Conservation (phyloP, 2,113 vertebrate genomes). For the Eurystomus gularis region DNA sequence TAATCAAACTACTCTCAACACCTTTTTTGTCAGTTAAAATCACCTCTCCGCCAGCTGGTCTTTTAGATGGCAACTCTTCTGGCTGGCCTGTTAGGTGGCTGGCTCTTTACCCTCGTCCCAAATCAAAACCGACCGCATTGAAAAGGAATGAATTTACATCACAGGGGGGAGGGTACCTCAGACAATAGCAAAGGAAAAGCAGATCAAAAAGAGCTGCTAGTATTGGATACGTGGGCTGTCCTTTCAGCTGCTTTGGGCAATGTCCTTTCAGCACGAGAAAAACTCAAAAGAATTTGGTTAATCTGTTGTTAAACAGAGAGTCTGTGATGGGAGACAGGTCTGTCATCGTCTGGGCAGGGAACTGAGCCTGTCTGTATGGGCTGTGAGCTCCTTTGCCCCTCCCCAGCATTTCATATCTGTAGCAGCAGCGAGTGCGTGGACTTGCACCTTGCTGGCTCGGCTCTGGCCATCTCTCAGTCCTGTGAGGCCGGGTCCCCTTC, state of each 20-base stretch:
- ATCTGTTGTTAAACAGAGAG: conserved; percentile 41
- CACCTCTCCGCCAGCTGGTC: background rate
- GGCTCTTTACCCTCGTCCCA: background rate
- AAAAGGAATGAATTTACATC: conserved; percentile 27
- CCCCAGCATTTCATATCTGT: background rate
- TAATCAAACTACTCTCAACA: background rate
- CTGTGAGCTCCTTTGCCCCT: background rate
- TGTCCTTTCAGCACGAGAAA: conserved; percentile 38
- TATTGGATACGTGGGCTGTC: background rate
- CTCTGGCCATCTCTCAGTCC: background rate
- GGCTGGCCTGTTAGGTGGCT: background rate
- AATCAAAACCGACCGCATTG: background rate
- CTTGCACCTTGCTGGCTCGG: background rate
- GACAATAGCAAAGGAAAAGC: background rate
- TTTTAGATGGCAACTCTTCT: background rate
- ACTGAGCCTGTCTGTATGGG: background rate
- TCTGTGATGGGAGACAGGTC: background rate
- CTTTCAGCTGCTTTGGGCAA: conserved; percentile 20
- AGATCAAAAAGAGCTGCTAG: conserved; percentile 20
- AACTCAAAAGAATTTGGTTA: conserved; percentile 39
- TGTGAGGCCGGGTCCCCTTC: background rate
- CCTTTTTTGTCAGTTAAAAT: background rate
- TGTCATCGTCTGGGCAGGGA: background rate
- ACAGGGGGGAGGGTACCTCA: background rate
- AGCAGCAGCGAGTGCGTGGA: background rate